Base-by-base conservation (phyloP, 2,797 vertebrate species). In the Microchirus variegatus region DNA sequence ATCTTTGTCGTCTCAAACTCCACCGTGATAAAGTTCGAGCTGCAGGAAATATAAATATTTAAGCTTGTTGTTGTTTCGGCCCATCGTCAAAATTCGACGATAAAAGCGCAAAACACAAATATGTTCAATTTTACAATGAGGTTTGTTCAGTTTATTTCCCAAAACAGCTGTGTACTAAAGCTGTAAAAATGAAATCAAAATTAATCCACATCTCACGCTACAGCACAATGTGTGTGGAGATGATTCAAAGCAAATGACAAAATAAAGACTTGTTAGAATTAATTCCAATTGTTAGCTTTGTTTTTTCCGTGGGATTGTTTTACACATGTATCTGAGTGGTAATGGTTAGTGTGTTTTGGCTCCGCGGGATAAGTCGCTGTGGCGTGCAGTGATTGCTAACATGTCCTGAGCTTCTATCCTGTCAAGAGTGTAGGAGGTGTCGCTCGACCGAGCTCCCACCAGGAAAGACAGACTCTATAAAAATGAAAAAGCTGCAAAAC, bases 1-100 rank as follows among this genome's bases (percentile, higher is more conserved):
- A 17, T 54, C 16, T 43, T 40, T 26, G 48, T 35, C 45, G 55
- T 59, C n/a, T 51, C 1, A 35, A 59, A 59, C 37, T 9, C 37
- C 3, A 19, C 11, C 13, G 37, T 26, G 37, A 2, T 37, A 41
- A 63, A 45, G 10, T 26, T 56, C 37, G 22, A 31, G 18, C 7
- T 15, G 44, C 10, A 60, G 11, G 9, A 53, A 31, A 31, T 31
- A 31, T 31, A 31, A 31, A 31, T 31, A 31, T 31, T 31, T 31
- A 31, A 7, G 31, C n/a, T n/a, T n/a, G n/a, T n/a, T n/a, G n/a
- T n/a, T n/a, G 7, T 37, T 26, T 36, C 16, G 17, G 16, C 26
- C 2, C 8, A 9, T 4, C 2, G 17, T 17, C 4, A 2, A 15
- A 22, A 10, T 15, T 42, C 18, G 9, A 11, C 5, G 18, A 9